Percentiles rank a stretch among this genome's conserved stretches.
Evolutionary conservation across 2,113 vertebrate genomes (phyloP).

Genomic region (Peromyscus californicus): DNA sequence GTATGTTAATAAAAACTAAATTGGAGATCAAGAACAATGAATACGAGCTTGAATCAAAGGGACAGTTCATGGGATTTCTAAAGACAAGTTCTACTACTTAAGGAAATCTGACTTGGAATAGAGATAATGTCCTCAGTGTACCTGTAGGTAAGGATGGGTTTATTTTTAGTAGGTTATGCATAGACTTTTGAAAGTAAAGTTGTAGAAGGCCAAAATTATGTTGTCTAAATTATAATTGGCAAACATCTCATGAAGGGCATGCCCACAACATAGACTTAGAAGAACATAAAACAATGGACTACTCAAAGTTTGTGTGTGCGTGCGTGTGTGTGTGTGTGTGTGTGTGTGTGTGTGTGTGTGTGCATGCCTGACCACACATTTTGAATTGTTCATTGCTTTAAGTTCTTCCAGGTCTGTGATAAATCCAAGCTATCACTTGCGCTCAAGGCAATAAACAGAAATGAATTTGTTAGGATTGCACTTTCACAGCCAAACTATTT

Average conservation of each 20-base stretch:
- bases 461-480: neutral
- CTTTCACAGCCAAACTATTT: constrained; percentile 22
- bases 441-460: neutral
- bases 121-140: neutral
- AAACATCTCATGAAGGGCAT: neutral
- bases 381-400: neutral
- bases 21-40: constrained; percentile 12
- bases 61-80: neutral
- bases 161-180: neutral
- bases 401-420: neutral
- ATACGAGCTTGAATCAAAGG: neutral
- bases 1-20: neutral
- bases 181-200: neutral
- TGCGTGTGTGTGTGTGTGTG: neutral
- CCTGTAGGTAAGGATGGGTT: neutral
- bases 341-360: neutral
- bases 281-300: neutral
- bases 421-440: neutral
- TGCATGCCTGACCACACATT: neutral
- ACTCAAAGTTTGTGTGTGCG: neutral
- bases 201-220: neutral
- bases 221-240: constrained; percentile 3
- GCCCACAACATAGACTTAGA: neutral
- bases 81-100: neutral
- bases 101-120: neutral